Evolutionary conservation across 2,113 vertebrate species (phyloP).

Genomic region (Semicossyphus pulcher): DNA sequence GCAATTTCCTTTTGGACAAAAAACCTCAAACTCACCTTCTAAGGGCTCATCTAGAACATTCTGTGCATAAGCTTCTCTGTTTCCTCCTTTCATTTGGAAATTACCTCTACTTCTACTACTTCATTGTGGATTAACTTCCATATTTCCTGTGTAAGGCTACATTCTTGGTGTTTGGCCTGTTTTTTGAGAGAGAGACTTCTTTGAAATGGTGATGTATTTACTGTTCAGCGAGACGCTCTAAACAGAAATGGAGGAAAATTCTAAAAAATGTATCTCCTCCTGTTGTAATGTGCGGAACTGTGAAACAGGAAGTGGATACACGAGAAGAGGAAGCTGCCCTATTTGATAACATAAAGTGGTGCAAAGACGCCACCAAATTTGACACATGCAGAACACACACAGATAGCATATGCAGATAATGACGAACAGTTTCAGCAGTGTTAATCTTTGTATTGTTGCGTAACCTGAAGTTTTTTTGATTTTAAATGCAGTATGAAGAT

Average conservation of each 20-base stretch:
- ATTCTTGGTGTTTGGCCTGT: background rate
- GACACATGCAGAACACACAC: slow-evolving; percentile 15
- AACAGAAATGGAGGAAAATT: slow-evolving; percentile 14
- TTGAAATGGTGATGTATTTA: background rate
- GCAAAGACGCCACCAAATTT: slow-evolving; percentile 41
- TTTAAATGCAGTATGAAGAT: background rate
- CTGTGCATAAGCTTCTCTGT: too few relatives aligned
- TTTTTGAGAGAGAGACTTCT: background rate
- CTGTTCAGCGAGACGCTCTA: background rate
- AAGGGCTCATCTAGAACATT: too few relatives aligned
- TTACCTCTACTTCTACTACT: background rate
- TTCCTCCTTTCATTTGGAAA: background rate
- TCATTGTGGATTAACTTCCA: background rate
- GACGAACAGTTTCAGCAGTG: background rate
- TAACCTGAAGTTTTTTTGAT: background rate
- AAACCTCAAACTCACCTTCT: too few relatives aligned
- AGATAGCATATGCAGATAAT: background rate
- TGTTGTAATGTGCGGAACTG: slow-evolving; percentile 56
- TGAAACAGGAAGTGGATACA: slow-evolving; percentile 83
- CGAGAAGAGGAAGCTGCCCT: slow-evolving; percentile 80
- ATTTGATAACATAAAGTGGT: slow-evolving; percentile 77
- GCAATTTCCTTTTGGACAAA: too few relatives aligned
- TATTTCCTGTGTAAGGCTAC: background rate
- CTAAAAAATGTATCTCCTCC: slow-evolving; percentile 6
- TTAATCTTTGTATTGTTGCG: background rate